Evolutionary conservation across 2,888 invertebrate species (phyloP).

Genomic region (Gasteruption jaculator): DNA sequence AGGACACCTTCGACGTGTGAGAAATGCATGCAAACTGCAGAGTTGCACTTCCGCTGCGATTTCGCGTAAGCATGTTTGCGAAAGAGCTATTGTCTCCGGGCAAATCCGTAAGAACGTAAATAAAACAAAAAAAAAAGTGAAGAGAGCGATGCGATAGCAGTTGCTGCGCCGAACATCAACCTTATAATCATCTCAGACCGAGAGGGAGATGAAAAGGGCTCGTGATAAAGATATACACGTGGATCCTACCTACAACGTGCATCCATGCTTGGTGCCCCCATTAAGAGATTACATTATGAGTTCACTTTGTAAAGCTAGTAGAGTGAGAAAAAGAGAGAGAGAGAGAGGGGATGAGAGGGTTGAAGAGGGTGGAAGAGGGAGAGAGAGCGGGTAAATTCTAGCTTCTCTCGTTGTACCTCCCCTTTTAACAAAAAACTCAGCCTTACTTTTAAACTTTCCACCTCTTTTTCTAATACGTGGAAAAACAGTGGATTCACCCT

Average conservation of each 20-base stretch:
- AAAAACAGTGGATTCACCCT: no score
- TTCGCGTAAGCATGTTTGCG: no score
- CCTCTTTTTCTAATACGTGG: slow-evolving; percentile 9
- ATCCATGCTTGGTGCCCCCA: slow-evolving; percentile 36
- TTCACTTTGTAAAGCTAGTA: slow-evolving; percentile 35
- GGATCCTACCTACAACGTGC: slow-evolving; percentile 16
- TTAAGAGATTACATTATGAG: slow-evolving; percentile 45
- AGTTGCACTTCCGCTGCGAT: no score
- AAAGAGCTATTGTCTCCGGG: no score
- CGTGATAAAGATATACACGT: slow-evolving; percentile 15
- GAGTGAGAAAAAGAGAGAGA: no score
- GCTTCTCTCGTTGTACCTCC: slow-evolving; percentile 1
- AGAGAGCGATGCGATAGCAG: no score
- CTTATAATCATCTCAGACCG: slow-evolving; percentile 4
- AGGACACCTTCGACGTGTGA: no score
- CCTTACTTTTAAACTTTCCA: neutral
- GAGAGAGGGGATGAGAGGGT: no score
- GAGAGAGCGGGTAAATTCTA: neutral
- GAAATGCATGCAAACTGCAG: no score
- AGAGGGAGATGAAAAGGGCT: slow-evolving; percentile 16
- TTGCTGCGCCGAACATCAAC: no score
- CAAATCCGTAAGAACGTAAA: neutral
- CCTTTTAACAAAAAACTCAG: neutral
- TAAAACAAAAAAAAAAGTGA: slow-evolving; percentile 10
- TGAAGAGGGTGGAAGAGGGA: no score